Evolutionary conservation across 2,113 vertebrate genomes (phyloP).

Genomic region (Scartelaos histophorus): DNA sequence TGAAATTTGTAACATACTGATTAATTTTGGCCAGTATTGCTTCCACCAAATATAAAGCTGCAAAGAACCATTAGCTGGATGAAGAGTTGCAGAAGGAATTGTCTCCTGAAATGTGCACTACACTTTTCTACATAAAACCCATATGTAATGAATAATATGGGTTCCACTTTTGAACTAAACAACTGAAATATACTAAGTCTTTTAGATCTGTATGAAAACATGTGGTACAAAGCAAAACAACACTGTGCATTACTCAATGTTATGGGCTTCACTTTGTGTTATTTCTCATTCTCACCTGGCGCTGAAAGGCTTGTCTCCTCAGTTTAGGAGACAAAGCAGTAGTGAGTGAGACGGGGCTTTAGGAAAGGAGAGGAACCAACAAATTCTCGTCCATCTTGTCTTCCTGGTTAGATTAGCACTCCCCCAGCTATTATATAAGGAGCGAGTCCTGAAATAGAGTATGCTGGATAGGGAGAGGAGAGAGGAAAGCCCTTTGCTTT

Average conservation of each 20-base stretch:
- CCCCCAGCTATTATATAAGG: constrained; percentile 68
- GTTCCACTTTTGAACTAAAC: background rate
- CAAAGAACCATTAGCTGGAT: background rate
- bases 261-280: constrained; percentile 26
- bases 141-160: background rate
- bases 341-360: constrained; percentile 27
- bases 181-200: background rate
- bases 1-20: too few relatives aligned
- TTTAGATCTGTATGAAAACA: background rate
- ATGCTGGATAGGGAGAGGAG: constrained; percentile 38
- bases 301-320: constrained; percentile 44
- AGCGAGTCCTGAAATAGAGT: constrained; percentile 66
- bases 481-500: constrained; percentile 68
- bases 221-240: background rate
- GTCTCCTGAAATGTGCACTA: background rate
- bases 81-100: background rate
- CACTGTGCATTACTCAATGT: constrained; percentile 22
- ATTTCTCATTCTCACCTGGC: constrained; percentile 49
- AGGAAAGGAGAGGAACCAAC: constrained; percentile 60
- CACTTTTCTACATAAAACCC: background rate
- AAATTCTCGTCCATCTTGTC: constrained; percentile 71
- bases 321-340: constrained; percentile 38
- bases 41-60: background rate
- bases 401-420: constrained; percentile 63
- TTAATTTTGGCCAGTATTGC: background rate